Percentiles rank a stretch among this genome's conserved stretches.
These are phyloP conservation scores for Semnopithecus entellus DNA, from an alignment of 2,113 vertebrate species.

Conservation along the genomic window DNA sequence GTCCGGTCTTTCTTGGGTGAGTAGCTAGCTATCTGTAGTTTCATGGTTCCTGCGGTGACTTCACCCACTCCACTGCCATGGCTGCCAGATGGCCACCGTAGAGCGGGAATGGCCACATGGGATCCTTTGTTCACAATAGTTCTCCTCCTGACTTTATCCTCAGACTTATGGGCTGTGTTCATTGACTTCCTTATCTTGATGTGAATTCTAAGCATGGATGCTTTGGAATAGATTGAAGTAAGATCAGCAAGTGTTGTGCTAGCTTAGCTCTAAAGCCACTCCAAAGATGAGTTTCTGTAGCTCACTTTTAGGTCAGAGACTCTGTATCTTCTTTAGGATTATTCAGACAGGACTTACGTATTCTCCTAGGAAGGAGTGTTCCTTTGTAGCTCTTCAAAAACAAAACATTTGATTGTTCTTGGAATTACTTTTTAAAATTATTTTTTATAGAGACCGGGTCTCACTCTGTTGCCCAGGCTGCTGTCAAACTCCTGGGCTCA, in stretches of 20 bases:
- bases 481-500: too few species aligned
- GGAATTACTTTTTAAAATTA: too few species aligned
- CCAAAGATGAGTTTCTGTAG: neutral
- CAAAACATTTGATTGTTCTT: neutral
- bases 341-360: neutral
- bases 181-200: neutral
- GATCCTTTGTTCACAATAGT: neutral
- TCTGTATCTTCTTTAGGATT: neutral
- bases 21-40: neutral
- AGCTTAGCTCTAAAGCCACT: neutral
- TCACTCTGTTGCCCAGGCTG: too few species aligned
- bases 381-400: slow-evolving; percentile 20
- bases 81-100: neutral
- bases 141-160: neutral
- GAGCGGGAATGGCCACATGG: neutral
- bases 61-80: neutral
- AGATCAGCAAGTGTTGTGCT: neutral
- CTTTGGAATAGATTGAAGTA: neutral
- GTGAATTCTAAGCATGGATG: neutral
- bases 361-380: neutral
- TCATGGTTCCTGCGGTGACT: neutral
- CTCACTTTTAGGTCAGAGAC: neutral
- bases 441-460: too few species aligned
- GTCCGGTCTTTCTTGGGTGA: slow-evolving; percentile 91
- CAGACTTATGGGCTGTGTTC: neutral